Evolutionary conservation across 2,113 vertebrate species (phyloP).

Genomic region (Sapajus apella): DNA sequence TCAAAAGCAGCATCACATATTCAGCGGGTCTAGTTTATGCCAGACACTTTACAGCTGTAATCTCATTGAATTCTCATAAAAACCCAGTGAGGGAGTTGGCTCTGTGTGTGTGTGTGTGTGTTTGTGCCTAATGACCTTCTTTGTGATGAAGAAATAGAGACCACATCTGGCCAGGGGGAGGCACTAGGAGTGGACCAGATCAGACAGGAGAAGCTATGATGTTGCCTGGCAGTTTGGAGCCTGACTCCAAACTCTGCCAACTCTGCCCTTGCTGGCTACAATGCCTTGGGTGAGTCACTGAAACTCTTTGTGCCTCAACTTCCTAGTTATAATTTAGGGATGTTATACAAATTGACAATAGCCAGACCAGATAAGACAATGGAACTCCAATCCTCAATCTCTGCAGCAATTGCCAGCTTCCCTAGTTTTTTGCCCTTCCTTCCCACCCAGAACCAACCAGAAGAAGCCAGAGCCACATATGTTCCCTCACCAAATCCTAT

Average conservation of each 20-base stretch:
- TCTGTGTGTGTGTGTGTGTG: background rate
- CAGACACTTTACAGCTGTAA: background rate
- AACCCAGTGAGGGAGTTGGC: background rate
- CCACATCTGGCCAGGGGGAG: background rate
- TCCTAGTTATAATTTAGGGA: background rate
- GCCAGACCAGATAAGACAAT: background rate
- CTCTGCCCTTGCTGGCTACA: background rate
- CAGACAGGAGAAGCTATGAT: background rate
- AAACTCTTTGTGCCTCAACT: background rate
- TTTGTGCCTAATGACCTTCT: background rate
- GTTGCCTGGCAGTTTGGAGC: too few species aligned
- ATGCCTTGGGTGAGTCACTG: background rate
- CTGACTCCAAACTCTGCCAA: background rate
- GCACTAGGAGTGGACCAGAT: too few species aligned
- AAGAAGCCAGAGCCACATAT: background rate
- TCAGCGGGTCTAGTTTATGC: background rate
- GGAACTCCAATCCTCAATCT: background rate
- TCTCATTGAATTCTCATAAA: background rate
- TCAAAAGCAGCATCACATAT: background rate
- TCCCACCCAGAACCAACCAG: background rate
- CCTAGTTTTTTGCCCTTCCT: background rate
- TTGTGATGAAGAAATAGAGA: background rate
- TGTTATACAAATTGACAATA: fast-evolving
- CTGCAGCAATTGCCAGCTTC: background rate
- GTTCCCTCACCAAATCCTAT: background rate